Evolutionary conservation across 1,140 invertebrate species (phyloP).

Genomic region (Pseudomyrmex cubaensis): DNA sequence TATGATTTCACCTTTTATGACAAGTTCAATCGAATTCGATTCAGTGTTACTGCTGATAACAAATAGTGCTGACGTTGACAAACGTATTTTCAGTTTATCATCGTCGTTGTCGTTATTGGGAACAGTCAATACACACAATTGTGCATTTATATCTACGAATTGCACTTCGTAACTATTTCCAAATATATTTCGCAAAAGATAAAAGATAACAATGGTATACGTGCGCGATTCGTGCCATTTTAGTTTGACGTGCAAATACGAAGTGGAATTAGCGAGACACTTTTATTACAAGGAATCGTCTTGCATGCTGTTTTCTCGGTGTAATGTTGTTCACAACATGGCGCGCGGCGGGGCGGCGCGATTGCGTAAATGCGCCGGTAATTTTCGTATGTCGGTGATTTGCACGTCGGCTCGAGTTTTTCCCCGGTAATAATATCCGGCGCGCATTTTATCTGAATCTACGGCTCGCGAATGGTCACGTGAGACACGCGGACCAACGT

Average conservation of each 20-base stretch:
- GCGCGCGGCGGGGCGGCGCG: background rate
- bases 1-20: conserved; percentile 55
- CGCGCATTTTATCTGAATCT: conserved; percentile 39
- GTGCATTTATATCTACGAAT: conserved; percentile 6
- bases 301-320: no score
- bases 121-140: conserved; percentile 18
- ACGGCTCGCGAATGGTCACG: conserved; percentile 24
- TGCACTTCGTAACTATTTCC: conserved; percentile 20
- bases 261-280: background rate
- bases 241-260: background rate
- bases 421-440: conserved; percentile 43
- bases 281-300: background rate
- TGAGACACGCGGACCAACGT: conserved; percentile 27
- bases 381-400: conserved; percentile 28
- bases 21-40: conserved; percentile 52
- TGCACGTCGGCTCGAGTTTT: conserved; percentile 37
- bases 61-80: conserved; percentile 34
- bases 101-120: conserved; percentile 41
- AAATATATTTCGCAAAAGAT: conserved; percentile 21
- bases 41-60: conserved; percentile 46
- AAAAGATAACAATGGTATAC: background rate
- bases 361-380: conserved; percentile 39
- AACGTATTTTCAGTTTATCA: conserved; percentile 50
- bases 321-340: no score
- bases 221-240: background rate